Percentiles rank a stretch among this genome's conserved stretches.
Conservation (phyloP, 2,113 vertebrate genomes). For the Hypanus sabinus region DNA sequence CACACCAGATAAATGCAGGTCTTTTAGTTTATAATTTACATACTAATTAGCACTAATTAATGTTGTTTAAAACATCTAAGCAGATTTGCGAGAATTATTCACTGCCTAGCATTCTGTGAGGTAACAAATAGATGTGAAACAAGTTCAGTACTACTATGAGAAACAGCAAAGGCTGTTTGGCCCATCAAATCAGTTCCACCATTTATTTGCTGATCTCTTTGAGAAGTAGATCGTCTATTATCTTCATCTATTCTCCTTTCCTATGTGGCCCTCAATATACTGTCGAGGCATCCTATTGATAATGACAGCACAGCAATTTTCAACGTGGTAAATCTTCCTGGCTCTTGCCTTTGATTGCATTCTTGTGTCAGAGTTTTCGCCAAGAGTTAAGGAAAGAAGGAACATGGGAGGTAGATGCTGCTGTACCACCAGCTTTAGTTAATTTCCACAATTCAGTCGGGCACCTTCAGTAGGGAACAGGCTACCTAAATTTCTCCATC, state of each 20-base stretch:
- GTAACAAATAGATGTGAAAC: not conserved
- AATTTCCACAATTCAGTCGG: not conserved
- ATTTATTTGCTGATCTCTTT: too few species aligned
- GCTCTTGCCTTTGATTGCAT: not conserved
- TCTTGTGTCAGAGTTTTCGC: not conserved
- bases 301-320: not conserved
- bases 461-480: too few species aligned
- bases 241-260: not conserved
- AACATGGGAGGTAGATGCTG: not conserved
- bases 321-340: not conserved
- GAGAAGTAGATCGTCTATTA: not conserved
- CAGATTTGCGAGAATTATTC: not conserved
- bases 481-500: not conserved
- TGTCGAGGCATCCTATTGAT: not conserved
- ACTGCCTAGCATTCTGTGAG: not conserved
- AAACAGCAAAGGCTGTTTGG: not conserved
- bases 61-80: not conserved
- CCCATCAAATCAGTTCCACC: too few species aligned
- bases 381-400: not conserved
- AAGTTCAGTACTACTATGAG: not conserved
- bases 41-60: not conserved
- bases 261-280: too few species aligned
- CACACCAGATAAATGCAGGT: too few species aligned
- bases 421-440: not conserved
- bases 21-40: not conserved